Evolutionary conservation across 2,113 vertebrate species (phyloP), one percentile per base, ranked within the genome.

Genomic region (Connochaetes taurinus): DNA sequence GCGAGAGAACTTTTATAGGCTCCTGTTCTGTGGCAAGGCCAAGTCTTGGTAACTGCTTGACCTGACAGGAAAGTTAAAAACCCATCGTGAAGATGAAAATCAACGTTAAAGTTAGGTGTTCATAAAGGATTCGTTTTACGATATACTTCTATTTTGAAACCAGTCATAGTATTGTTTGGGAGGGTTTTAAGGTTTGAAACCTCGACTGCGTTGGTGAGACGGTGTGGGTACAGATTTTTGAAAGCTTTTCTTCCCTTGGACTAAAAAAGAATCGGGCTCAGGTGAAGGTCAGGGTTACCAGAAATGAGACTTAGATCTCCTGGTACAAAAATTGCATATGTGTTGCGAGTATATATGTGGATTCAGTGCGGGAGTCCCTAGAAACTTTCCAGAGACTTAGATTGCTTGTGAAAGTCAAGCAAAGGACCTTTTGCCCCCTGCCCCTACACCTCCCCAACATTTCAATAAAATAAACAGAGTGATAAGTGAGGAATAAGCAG

Each of bases 401-500:
- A 12, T 82, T 23, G 88, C 94, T 67, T 64, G 86, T 86, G 45
- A 60, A 89, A 94, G 60, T 95, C 89, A 29, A 87, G 76, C 96
- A 9, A 71, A 71, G 82, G 86, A 91, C 95, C 94, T 97, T 97
- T 97, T 89, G 91, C 55, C 85, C 93, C 40, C 23, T 45, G 74
- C 91, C 78, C 21, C 53, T n/a, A 15, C 67, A 89, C 93, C 94
- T 96, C 97, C 96, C 91, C 88, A 97, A 90, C 98, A 87, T 98
- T 98, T 98, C 98, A 98, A 98, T 98, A 98, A 98, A 98, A 98
- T 98, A 99, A 98, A 98, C 98, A 97, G 94, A 96, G 98, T 97
- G 98, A 99, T 99, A 99, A 99, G 98, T 97, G 96, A 98, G 96
- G 95, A 94, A 97, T 96, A 96, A 94, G 96, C 92, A 71, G 95